These are phyloP conservation scores for Balaeniceps rex DNA, from an alignment of 2,113 vertebrate genomes.

Conservation along the genomic window DNA sequence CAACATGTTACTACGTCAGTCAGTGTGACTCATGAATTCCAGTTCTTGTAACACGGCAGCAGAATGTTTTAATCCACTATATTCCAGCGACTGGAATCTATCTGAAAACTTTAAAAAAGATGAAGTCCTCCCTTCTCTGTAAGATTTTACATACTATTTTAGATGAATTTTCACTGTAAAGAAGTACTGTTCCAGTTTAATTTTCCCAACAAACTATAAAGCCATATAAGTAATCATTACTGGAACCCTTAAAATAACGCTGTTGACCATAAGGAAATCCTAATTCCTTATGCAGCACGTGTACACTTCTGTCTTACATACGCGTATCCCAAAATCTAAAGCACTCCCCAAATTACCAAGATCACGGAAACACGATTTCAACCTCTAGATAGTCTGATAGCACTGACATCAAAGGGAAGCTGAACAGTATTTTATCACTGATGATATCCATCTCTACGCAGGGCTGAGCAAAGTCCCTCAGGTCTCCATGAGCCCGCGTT, in stretches of 20 bases:
- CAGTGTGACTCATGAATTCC: rapidly evolving
- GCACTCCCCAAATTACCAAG: not conserved
- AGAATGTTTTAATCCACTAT: not conserved
- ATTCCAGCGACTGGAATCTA: not conserved
- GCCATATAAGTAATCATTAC: not conserved
- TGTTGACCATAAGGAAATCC: not conserved
- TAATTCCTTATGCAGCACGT: not conserved
- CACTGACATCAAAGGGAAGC: not conserved
- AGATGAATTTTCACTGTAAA: not conserved
- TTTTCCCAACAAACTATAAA: not conserved
- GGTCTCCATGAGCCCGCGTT: not conserved
- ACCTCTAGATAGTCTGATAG: not conserved
- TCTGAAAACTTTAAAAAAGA: not conserved
- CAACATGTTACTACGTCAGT: rapidly evolving
- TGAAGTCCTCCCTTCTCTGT: not conserved
- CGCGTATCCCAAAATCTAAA: not conserved
- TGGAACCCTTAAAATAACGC: not conserved
- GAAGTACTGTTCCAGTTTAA: not conserved
- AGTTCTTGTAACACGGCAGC: not conserved
- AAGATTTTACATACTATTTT: not conserved
- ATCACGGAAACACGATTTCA: not conserved
- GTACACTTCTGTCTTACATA: not conserved
- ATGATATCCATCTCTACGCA: not conserved
- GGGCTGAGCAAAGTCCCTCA: not conserved
- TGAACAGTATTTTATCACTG: not conserved